These are phyloP conservation scores for Brachyistius frenatus DNA, from an alignment of 2,113 vertebrate genomes.

Conservation along the genomic window DNA sequence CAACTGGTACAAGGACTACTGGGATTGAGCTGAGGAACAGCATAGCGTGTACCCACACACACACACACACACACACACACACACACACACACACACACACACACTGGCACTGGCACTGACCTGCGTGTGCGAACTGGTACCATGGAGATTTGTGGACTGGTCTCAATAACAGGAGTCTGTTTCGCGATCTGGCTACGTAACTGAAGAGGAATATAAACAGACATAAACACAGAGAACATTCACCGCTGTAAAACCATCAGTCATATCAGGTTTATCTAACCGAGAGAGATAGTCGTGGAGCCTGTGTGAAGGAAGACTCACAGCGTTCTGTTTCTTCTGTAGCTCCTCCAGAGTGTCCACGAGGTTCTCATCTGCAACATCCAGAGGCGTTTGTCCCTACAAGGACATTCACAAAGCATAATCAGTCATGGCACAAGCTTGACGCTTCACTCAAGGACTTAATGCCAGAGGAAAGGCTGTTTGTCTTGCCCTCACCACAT, in stretches of 20 bases:
- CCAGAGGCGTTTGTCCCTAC: slow-evolving; percentile 85
- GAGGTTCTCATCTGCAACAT: slow-evolving; percentile 86
- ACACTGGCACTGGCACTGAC: slow-evolving; percentile 82
- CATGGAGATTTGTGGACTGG: slow-evolving; percentile 77
- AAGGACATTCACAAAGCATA: slow-evolving; percentile 50
- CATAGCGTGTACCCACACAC: slow-evolving; percentile 46
- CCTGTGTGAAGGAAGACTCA: slow-evolving; percentile 69
- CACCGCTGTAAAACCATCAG: slow-evolving; percentile 49
- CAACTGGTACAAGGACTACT: slow-evolving; percentile 44
- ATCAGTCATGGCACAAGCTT: neutral
- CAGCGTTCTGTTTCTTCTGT: slow-evolving; percentile 87
- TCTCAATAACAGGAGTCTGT: slow-evolving; percentile 84
- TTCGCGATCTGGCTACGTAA: slow-evolving; percentile 85
- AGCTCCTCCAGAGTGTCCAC: slow-evolving; percentile 85
- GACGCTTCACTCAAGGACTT: neutral
- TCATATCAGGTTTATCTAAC: slow-evolving; percentile 68
- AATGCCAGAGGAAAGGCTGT: neutral
- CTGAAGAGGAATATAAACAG: slow-evolving; percentile 78
- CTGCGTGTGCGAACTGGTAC: slow-evolving; percentile 84
- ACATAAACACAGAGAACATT: slow-evolving; percentile 70
- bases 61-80: slow-evolving; percentile 36
- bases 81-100: slow-evolving; percentile 44
- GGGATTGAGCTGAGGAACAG: slow-evolving; percentile 56
- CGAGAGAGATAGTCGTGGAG: slow-evolving; percentile 40
- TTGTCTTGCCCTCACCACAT: slow-evolving; percentile 78